Evolutionary conservation across 2,113 vertebrate species (phyloP), one percentile per base, ranked within the genome.

Genomic region (Noturus placidus): DNA sequence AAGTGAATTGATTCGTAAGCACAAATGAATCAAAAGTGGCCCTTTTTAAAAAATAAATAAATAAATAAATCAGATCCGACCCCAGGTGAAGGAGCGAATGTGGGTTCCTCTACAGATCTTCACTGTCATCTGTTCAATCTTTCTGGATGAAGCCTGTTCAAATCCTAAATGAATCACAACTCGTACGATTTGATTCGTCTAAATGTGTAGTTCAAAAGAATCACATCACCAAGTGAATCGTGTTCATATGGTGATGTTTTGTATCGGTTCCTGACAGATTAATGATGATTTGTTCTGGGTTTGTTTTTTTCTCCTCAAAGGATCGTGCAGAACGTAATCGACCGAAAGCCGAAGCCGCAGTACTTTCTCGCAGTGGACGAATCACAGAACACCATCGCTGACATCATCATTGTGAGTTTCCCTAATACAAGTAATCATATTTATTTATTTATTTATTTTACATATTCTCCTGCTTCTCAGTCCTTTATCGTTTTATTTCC

Each of bases 341-440:
- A 98, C n/a, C 94, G 91, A 0, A 92, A 90, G 84, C 97, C 98
- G 0, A 93, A 89, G 33, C 87, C 87, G 0, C 93, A 91, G 78
- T 99, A 98, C 85, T 76, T 99, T 76, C 88, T 99, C 4, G 97
- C 97, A 13, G 95, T 98, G 89, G 98, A 99, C 63, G 89, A 89
- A 25, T 96, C 97, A 14, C 92, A 91, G 63, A 94, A 95, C 25
- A 97, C 95, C 0, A 90, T 97, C 91, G 93, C 95, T 88, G 95
- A 97, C 61, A 90, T 99, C 17, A n/a, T 98, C 76, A 96, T 96
- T 96, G 98, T 99, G 91, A 59, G 89, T 83, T 78, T 81, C 17
- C 33, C 1, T 38, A 19, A 61, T 3, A 17, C 10, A 2, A 82
- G 11, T 5, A 61, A 25, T 82, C 35, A 35, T 33, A 80, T 52